Conservation (phyloP, 1,140 invertebrate genomes). For the Polyergus mexicanus region DNA sequence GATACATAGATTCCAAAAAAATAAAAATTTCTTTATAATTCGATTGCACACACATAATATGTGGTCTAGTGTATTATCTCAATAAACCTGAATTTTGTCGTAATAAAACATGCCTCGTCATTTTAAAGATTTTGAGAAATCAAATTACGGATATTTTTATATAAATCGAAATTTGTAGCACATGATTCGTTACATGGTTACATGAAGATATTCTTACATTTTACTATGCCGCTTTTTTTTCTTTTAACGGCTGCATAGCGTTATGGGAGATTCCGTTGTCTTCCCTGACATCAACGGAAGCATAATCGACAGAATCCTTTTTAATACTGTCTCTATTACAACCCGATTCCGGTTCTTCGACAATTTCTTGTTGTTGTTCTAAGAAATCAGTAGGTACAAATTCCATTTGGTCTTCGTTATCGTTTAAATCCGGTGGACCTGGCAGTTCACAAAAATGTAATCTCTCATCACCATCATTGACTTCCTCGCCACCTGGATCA, state of each 20-base stretch:
- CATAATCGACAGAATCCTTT: conserved; percentile 65
- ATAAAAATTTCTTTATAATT: conserved; percentile 49
- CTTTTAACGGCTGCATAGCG: conserved; percentile 59
- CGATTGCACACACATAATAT: neutral
- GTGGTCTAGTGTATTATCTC: neutral
- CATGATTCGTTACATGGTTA: conserved; percentile 10
- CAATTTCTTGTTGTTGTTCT: conserved; percentile 84
- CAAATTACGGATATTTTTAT: conserved; percentile 1
- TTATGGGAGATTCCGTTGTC: conserved; percentile 69
- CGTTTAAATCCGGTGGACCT: conserved; percentile 79
- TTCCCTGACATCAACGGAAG: conserved; percentile 68
- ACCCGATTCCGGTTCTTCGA: conserved; percentile 81
- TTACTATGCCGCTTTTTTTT: conserved; percentile 71
- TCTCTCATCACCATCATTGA: conserved; percentile 66
- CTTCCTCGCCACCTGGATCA: conserved; percentile 81
- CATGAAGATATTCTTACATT: neutral
- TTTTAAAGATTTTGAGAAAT: neutral
- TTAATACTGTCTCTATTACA: conserved; percentile 74
- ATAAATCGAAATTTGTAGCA: conserved; percentile 3
- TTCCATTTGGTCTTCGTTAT: conserved; percentile 84
- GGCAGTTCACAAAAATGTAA: conserved; percentile 78
- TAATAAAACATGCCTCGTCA: neutral
- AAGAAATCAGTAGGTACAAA: conserved; percentile 85
- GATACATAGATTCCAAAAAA: conserved; percentile 49
- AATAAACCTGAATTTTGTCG: neutral